Conservation (phyloP, 2,797 vertebrate species). For the Tenualosa thibaudeaui region DNA sequence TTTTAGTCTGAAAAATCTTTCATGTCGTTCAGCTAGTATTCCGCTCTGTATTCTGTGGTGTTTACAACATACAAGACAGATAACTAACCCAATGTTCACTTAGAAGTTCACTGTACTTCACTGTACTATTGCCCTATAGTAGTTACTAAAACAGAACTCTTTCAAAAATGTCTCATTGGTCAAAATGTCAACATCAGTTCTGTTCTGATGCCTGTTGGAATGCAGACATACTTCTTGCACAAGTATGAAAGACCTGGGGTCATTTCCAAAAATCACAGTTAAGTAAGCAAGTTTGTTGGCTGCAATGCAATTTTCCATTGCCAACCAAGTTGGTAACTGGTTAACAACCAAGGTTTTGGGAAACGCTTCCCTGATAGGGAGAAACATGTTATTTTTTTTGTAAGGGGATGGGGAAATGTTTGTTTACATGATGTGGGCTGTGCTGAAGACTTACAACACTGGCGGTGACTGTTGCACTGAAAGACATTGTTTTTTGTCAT, state of each 20-base stretch:
- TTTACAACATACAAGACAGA: background rate
- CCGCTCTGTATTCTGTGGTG: background rate
- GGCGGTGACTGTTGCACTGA: conserved; percentile 11
- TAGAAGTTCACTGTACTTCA: background rate
- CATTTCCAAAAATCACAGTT: too few relatives aligned
- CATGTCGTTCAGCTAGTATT: background rate
- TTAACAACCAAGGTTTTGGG: too few relatives aligned
- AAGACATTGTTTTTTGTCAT: background rate
- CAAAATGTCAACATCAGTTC: background rate
- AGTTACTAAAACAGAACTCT: background rate
- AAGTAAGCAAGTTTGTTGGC: too few relatives aligned
- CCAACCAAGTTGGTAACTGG: too few relatives aligned
- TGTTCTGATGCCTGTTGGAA: background rate
- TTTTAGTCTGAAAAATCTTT: background rate
- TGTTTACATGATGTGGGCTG: background rate
- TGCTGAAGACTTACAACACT: background rate
- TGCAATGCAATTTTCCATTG: too few relatives aligned
- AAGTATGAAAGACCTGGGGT: background rate
- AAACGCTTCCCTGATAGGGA: background rate
- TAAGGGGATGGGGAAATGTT: background rate
- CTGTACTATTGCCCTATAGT: background rate
- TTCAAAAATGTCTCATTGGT: background rate
- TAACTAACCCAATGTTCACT: background rate
- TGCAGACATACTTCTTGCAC: background rate
- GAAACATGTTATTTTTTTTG: background rate